Percentiles rank a stretch among this genome's conserved stretches.
Evolutionary conservation across 2,888 invertebrate species (phyloP).

Genomic region (Exocentrus adspersus): DNA sequence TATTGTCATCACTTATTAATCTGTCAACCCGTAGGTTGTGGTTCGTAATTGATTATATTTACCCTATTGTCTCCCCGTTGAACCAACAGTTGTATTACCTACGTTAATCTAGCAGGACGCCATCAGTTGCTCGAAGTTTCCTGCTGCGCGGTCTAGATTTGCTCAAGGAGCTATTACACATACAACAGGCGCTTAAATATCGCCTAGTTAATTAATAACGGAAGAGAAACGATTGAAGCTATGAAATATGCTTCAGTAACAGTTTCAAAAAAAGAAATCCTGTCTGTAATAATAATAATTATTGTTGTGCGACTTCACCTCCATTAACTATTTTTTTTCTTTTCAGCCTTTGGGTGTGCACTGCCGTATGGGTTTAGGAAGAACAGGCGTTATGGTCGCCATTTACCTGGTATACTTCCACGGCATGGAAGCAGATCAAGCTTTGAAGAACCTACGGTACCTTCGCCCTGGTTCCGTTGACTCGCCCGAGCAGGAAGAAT

Average conservation of each 20-base stretch:
- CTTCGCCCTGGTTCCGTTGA: slow-evolving; percentile 73
- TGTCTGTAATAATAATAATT: too few species aligned
- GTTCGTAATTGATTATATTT: slow-evolving; percentile 12
- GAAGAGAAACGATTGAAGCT: too few species aligned
- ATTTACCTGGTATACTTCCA: slow-evolving; percentile 75
- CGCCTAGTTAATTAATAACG: too few species aligned
- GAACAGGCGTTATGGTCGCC: slow-evolving; percentile 78
- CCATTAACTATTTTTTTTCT: too few species aligned
- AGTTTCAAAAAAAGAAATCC: too few species aligned
- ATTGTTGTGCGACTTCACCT: too few species aligned
- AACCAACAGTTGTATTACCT: not conserved
- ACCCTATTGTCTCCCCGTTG: slow-evolving; percentile 4
- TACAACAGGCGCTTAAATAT: not conserved
- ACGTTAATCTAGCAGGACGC: not conserved
- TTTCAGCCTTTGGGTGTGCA: slow-evolving; percentile 39
- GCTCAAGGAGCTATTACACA: not conserved
- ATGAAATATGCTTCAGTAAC: too few species aligned
- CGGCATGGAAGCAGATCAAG: slow-evolving; percentile 70
- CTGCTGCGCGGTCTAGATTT: not conserved
- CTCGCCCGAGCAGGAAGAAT: slow-evolving; percentile 68
- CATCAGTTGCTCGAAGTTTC: not conserved
- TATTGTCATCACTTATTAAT: slow-evolving; percentile 13
- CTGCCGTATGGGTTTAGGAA: slow-evolving; percentile 75
- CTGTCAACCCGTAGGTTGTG: slow-evolving; percentile 1
- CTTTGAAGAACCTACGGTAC: slow-evolving; percentile 69